phyloP scores from a whole-genome alignment of 2,797 vertebrate species.

The Takifugu rubripes region DNA sequence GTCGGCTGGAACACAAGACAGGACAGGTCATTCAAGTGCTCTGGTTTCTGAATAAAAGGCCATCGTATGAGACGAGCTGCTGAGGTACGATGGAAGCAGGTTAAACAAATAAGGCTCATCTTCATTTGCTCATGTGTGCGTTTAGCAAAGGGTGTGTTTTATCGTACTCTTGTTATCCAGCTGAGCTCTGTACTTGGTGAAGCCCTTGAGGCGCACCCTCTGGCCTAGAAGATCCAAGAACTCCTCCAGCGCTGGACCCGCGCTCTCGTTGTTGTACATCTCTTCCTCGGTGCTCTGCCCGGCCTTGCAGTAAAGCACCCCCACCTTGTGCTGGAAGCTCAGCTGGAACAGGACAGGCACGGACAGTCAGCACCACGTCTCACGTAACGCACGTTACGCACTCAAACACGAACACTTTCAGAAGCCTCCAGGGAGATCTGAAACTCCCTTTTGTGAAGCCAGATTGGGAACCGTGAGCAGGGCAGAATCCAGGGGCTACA shows the following conservation, averaged over 20 bases:
- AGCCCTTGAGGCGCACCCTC: slow-evolving; percentile 92
- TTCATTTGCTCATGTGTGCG: too few species aligned
- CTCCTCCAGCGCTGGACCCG: slow-evolving; percentile 90
- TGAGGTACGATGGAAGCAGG: slow-evolving; percentile 13
- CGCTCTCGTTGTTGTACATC: slow-evolving; percentile 98
- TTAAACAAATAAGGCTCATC: too few species aligned
- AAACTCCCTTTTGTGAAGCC: slow-evolving; percentile 50
- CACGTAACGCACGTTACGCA: slow-evolving; percentile 37
- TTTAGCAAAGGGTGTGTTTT: slow-evolving; percentile 1
- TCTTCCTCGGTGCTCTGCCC: slow-evolving; percentile 97
- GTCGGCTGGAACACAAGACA: slow-evolving; percentile 81
- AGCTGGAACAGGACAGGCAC: slow-evolving; percentile 76
- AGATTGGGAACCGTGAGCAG: slow-evolving; percentile 42
- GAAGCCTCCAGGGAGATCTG: slow-evolving; percentile 32
- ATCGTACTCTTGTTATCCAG: slow-evolving; percentile 97
- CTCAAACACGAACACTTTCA: slow-evolving; percentile 44
- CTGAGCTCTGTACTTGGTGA: slow-evolving; percentile 94
- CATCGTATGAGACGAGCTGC: slow-evolving; percentile 4
- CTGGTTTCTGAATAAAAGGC: slow-evolving; percentile 11
- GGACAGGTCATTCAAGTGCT: slow-evolving; percentile 9
- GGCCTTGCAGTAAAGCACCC: slow-evolving; percentile 94
- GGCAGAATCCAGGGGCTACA: slow-evolving; percentile 53
- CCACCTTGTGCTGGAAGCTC: slow-evolving; percentile 98
- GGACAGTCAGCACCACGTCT: slow-evolving; percentile 26
- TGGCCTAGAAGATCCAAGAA: slow-evolving; percentile 96